phyloP scores from a whole-genome alignment of 2,888 invertebrate species.

The Pseudoips prasinana region DNA sequence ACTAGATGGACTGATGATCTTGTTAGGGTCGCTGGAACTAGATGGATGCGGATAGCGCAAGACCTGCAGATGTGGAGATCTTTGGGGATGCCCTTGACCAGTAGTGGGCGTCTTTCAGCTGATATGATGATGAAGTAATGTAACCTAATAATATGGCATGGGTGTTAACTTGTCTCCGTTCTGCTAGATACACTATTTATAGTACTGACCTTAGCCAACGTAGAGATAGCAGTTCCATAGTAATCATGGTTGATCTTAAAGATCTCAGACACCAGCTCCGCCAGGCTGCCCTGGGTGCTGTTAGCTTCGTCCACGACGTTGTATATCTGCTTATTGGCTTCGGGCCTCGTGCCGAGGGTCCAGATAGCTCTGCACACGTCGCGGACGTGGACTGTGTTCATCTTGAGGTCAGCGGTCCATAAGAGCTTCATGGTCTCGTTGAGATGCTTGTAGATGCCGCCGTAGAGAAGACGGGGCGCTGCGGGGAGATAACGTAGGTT shows the following conservation, averaged over 20 bases:
- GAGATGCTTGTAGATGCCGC: conserved; percentile 93
- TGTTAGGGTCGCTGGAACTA: too few species aligned
- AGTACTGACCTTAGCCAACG: conserved; percentile 87
- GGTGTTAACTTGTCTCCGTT: too few species aligned
- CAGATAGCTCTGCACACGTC: conserved; percentile 93
- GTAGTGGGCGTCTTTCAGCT: too few species aligned
- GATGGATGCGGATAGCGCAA: too few species aligned
- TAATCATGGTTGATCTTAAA: conserved; percentile 94
- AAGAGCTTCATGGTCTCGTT: conserved; percentile 95
- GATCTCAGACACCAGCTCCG: conserved; percentile 89
- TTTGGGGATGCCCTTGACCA: too few species aligned
- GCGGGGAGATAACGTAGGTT: too few species aligned
- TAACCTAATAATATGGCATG: too few species aligned
- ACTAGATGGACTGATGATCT: too few species aligned
- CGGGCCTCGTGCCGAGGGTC: conserved; percentile 82
- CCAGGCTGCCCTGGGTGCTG: conserved; percentile 93
- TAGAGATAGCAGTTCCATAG: conserved; percentile 91
- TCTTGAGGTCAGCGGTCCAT: conserved; percentile 91
- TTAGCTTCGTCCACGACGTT: conserved; percentile 92
- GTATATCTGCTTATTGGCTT: conserved; percentile 84
- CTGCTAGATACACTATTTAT: too few species aligned
- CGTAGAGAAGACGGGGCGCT: conserved; percentile 93
- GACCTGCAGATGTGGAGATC: too few species aligned
- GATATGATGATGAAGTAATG: too few species aligned
- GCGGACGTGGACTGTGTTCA: conserved; percentile 93